Evolutionary conservation across 2,888 invertebrate species (phyloP), one percentile per base, ranked within the genome.

Genomic region (Mesorhabditis spiculigera): DNA sequence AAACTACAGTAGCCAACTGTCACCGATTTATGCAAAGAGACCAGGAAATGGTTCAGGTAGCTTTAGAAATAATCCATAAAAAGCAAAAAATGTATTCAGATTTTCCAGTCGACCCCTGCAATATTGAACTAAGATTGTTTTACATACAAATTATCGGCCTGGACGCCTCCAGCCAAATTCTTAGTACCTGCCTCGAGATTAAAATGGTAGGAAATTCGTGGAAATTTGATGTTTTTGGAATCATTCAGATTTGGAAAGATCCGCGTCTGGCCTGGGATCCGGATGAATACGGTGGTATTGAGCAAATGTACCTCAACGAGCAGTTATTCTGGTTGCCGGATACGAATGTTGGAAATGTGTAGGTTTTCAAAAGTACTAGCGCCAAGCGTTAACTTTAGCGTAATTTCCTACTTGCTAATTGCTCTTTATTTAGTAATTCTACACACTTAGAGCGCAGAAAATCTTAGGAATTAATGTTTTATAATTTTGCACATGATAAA

Each of bases 1-100:
- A 50, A 50, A n/a, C n/a, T 50, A 50, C 58, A 50, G n/a, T 50
- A 50, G n/a, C 8, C n/a, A 50, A 13, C n/a, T 50, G 58, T 50
- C 58, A 50, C 58, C 58, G 58, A n/a, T 50, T 50, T 50, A 50
- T 50, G 58, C 8, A 50, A n/a, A 50, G 58, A 28, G 28, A 28
- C 58, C n/a, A n/a, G 58, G 58, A 50, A 50, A 50, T 50, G 58
- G n/a, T 13, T 13, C 58, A 50, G 58, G 58, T 50, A n/a, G n/a
- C n/a, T n/a, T n/a, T n/a, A n/a, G n/a, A n/a, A n/a, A n/a, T n/a
- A n/a, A n/a, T n/a, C n/a, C n/a, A n/a, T n/a, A n/a, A n/a, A n/a
- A n/a, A n/a, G n/a, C n/a, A n/a, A n/a, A n/a, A n/a, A n/a, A n/a
- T n/a, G n/a, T n/a, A n/a, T n/a, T n/a, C n/a, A n/a, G 28, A 28